A percentile compares a stretch with the other conserved stretches of the same genome.
These are phyloP conservation scores for Etheostoma perlongum DNA, from an alignment of 2,797 vertebrate species.

Conservation along the genomic window DNA sequence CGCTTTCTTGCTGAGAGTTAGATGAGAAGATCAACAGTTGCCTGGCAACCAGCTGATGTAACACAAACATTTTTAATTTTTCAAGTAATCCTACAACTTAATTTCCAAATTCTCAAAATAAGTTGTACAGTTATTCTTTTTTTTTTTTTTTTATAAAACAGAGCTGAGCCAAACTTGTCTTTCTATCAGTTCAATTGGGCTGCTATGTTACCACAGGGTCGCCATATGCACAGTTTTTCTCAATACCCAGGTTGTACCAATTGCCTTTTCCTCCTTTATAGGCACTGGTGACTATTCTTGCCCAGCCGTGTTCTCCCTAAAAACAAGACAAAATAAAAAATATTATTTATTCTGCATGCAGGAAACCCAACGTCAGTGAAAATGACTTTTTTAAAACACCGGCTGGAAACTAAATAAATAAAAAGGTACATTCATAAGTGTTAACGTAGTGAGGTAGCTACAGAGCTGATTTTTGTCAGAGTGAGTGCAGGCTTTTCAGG, in stretches of 20 bases:
- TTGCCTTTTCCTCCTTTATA: slow-evolving; percentile 90
- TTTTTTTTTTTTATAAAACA: background rate
- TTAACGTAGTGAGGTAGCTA: background rate
- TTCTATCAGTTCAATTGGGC: slow-evolving; percentile 14
- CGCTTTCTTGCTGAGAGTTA: background rate
- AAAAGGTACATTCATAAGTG: background rate
- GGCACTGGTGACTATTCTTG: slow-evolving; percentile 92
- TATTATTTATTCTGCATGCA: background rate
- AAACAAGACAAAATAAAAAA: slow-evolving; percentile 12
- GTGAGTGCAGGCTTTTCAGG: background rate
- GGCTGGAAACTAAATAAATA: background rate
- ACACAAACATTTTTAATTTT: background rate
- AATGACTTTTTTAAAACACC: background rate
- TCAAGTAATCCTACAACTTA: background rate
- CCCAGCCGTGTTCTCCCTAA: slow-evolving; percentile 96
- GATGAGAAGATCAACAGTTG: background rate
- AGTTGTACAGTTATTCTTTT: background rate
- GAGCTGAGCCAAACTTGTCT: background rate
- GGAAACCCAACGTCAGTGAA: background rate
- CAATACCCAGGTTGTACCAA: slow-evolving; percentile 93
- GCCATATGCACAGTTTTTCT: slow-evolving; percentile 90
- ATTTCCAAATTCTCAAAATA: background rate
- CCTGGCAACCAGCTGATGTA: background rate
- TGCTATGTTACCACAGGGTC: slow-evolving; percentile 85
- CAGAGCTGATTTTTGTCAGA: background rate